Conservation (phyloP, 2,113 vertebrate genomes). For the Hippolais icterina region DNA sequence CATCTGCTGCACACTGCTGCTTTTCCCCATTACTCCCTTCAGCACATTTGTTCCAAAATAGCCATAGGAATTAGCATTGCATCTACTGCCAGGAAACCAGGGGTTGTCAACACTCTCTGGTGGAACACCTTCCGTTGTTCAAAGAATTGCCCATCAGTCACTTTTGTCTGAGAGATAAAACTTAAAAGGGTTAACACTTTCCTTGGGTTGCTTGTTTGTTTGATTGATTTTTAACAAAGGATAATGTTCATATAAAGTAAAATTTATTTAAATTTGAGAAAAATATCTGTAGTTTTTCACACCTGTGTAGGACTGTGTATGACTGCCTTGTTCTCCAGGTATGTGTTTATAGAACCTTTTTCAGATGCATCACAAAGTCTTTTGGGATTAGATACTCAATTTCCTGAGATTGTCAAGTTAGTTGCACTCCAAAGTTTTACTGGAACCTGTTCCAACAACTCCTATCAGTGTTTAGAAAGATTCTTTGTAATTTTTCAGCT, state of each 20-base stretch:
- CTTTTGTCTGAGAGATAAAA: not conserved
- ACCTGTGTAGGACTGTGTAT: accelerated
- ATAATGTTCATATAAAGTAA: not conserved
- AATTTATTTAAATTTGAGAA: not conserved
- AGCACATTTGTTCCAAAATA: not conserved
- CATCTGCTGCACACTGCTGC: not conserved
- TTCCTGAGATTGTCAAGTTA: not conserved
- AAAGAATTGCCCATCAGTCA: not conserved
- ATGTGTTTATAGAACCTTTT: not conserved
- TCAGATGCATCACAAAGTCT: not conserved
- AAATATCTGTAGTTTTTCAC: not conserved
- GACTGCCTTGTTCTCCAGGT: not conserved
- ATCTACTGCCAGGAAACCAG: not conserved
- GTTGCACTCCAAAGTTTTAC: not conserved
- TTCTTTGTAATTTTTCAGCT: not conserved
- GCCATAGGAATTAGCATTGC: not conserved
- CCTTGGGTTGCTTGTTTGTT: not conserved
- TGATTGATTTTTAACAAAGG: not conserved
- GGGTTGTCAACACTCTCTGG: not conserved
- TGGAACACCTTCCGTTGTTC: not conserved
- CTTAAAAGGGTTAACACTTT: not conserved
- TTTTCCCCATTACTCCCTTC: not conserved
- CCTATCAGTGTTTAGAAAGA: not conserved
- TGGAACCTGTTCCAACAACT: not conserved
- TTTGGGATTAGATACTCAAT: not conserved